A percentile compares a stretch with the other conserved stretches of the same genome.
phyloP scores from a whole-genome alignment of 1,140 invertebrate genomes.

The Zaprionus ornatus region DNA sequence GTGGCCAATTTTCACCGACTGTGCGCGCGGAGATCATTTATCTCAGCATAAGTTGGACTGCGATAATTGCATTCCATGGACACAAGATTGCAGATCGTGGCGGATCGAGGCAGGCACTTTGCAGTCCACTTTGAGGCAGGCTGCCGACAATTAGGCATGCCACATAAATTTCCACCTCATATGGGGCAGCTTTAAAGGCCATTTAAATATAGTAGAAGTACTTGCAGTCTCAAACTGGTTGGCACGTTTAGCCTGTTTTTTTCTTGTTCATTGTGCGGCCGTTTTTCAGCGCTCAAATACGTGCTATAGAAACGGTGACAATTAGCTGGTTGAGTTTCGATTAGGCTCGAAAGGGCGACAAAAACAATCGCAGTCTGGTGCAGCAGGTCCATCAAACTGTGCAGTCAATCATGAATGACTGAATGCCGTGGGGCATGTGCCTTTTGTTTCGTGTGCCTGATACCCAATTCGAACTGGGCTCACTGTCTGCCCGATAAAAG shows the following conservation, averaged over 20 bases:
- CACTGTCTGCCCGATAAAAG: conserved; percentile 40
- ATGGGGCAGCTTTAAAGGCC: conserved; percentile 42
- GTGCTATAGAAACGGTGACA: conserved; percentile 27
- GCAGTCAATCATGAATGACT: conserved; percentile 44
- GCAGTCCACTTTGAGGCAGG: conserved; percentile 64
- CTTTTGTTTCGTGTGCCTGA: conserved; percentile 16
- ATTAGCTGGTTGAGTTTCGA: conserved; percentile 40
- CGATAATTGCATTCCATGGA: conserved; percentile 76
- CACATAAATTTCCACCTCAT: conserved; percentile 79
- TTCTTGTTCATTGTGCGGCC: not conserved
- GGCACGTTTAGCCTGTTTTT: not conserved
- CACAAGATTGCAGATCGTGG: conserved; percentile 2
- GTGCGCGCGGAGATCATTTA: conserved; percentile 59
- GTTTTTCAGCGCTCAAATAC: conserved; percentile 20
- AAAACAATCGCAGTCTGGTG: conserved; percentile 9
- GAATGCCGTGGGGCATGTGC: conserved; percentile 16
- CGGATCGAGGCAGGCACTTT: conserved; percentile 7
- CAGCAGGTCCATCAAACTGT: conserved; percentile 10
- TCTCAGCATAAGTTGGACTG: conserved; percentile 78
- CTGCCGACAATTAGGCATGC: conserved; percentile 77
- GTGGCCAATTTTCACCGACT: conserved; percentile 65
- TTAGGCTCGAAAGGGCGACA: not conserved
- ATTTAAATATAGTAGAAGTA: conserved; percentile 77
- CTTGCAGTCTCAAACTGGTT: conserved; percentile 31
- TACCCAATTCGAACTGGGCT: not conserved